These are phyloP conservation scores for Chaetura pelagica DNA, from an alignment of 2,113 vertebrate genomes.

Conservation along the genomic window DNA sequence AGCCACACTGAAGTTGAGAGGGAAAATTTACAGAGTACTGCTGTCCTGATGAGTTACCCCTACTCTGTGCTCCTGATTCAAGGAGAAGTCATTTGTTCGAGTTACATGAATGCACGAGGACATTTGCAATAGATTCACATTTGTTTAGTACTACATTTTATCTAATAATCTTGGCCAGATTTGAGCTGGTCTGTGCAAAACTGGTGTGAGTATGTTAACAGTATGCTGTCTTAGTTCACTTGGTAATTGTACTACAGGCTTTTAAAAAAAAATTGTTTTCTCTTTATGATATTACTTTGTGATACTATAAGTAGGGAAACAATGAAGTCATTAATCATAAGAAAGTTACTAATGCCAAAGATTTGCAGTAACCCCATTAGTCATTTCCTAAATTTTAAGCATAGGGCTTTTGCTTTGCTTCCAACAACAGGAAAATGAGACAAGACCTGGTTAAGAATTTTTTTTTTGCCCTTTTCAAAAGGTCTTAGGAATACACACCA, in stretches of 20 bases:
- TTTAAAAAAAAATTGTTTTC: neutral
- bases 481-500: neutral
- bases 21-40: neutral
- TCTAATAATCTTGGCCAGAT: neutral
- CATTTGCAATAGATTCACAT: neutral
- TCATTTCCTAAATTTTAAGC: neutral
- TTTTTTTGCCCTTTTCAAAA: neutral
- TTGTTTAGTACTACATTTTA: neutral
- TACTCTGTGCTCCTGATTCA: neutral
- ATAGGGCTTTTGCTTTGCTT: neutral
- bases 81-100: neutral
- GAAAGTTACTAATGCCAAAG: slow-evolving; percentile 6
- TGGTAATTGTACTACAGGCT: neutral
- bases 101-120: neutral
- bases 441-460: neutral
- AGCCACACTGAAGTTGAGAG: neutral
- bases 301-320: neutral
- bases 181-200: neutral
- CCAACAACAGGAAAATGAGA: neutral
- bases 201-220: neutral
- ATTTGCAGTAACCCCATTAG: neutral
- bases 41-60: neutral
- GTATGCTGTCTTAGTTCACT: neutral
- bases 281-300: neutral
- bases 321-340: neutral